These are phyloP conservation scores for Hemiprocne comata DNA, from an alignment of 2,113 vertebrate species.

Conservation along the genomic window DNA sequence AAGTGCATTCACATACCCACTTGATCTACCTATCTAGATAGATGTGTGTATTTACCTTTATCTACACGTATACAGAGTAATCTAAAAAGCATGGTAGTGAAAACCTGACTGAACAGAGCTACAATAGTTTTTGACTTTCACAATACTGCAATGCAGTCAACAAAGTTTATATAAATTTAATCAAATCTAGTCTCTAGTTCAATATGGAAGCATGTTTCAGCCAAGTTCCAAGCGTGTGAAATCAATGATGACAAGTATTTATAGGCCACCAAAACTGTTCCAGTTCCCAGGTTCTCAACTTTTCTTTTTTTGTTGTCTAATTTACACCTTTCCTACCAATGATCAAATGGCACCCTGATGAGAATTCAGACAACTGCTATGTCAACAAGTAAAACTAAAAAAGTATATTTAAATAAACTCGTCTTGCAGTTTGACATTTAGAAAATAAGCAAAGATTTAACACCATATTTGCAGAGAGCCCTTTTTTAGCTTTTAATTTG, in stretches of 20 bases:
- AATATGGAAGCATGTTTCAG: slow-evolving; percentile 25
- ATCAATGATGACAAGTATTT: slow-evolving; percentile 13
- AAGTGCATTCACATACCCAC: background rate
- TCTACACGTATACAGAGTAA: background rate
- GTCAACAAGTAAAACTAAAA: slow-evolving; percentile 47
- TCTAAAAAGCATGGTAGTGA: background rate
- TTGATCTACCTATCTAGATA: background rate
- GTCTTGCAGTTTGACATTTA: slow-evolving; percentile 48
- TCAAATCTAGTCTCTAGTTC: background rate
- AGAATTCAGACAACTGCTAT: slow-evolving; percentile 38
- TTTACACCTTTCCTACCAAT: slow-evolving; percentile 18
- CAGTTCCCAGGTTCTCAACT: background rate
- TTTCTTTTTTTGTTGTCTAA: slow-evolving; percentile 18
- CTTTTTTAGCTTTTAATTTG: background rate
- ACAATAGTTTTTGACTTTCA: background rate
- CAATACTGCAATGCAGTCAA: slow-evolving; percentile 11
- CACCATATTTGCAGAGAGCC: background rate
- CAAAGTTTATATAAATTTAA: slow-evolving; percentile 5
- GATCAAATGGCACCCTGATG: slow-evolving; percentile 18
- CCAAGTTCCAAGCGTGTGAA: slow-evolving; percentile 15
- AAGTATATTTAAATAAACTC: slow-evolving; percentile 33
- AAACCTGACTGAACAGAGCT: background rate
- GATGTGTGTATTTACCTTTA: background rate
- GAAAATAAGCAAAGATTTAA: slow-evolving; percentile 36
- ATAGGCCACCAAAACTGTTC: slow-evolving; percentile 30